Percentiles rank a stretch among this genome's conserved stretches.
Evolutionary conservation across 2,797 vertebrate species (phyloP).

Genomic region (Sarcophilus harrisii): DNA sequence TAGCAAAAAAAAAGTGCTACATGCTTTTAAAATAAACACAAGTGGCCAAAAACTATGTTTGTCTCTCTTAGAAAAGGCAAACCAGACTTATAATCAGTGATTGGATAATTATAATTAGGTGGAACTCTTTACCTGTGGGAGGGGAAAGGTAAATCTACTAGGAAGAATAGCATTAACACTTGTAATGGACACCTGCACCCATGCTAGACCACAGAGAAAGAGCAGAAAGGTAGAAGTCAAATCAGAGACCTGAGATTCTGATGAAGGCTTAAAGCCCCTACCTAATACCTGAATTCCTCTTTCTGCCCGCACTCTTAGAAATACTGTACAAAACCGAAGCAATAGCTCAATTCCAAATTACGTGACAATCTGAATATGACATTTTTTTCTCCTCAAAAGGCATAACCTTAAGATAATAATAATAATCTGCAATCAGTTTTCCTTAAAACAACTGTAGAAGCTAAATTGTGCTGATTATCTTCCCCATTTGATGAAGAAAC

Average conservation of each 20-base stretch:
- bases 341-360: background rate
- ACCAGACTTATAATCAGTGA: background rate
- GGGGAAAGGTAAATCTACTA: background rate
- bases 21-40: background rate
- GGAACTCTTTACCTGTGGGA: background rate
- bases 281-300: background rate
- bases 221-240: background rate
- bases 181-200: background rate
- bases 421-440: background rate
- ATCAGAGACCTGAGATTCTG: background rate
- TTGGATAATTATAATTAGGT: background rate
- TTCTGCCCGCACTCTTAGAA: constrained; percentile 12
- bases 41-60: background rate
- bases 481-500: background rate
- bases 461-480: background rate
- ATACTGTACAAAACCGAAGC: background rate
- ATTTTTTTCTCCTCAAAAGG: background rate
- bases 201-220: background rate
- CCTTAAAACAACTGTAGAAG: background rate
- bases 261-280: background rate
- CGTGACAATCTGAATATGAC: background rate
- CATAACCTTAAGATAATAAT: background rate
- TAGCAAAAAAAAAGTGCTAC: constrained; percentile 9
- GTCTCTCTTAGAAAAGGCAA: background rate
- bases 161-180: background rate